phyloP scores from a whole-genome alignment of 2,888 invertebrate genomes.

The Myathropa florea region DNA sequence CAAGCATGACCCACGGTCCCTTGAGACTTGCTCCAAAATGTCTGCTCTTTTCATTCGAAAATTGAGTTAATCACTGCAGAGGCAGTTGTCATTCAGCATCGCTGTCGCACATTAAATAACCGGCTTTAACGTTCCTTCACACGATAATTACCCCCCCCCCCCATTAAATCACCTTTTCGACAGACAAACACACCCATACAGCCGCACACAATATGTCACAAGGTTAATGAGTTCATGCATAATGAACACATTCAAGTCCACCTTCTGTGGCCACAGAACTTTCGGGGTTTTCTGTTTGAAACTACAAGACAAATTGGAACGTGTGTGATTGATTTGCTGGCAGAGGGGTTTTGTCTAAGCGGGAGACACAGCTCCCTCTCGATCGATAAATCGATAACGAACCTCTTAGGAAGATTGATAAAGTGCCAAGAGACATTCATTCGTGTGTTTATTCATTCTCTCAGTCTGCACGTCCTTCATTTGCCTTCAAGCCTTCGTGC shows the following conservation, averaged over 20 bases:
- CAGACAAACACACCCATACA: background rate
- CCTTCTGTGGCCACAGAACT: background rate
- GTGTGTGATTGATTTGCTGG: background rate
- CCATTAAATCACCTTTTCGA: background rate
- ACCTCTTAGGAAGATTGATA: constrained; percentile 53
- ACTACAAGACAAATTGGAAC: background rate
- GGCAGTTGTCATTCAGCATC: background rate
- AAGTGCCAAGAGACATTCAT: constrained; percentile 30
- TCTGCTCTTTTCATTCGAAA: background rate
- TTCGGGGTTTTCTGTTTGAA: background rate
- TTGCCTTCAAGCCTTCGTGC: background rate
- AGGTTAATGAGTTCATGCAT: constrained; percentile 43
- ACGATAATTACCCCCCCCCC: background rate
- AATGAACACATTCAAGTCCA: background rate
- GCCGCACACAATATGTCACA: constrained; percentile 7
- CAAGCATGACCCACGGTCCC: background rate
- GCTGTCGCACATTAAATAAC: constrained; percentile 10
- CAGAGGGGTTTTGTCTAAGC: too few species aligned
- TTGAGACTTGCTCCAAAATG: background rate
- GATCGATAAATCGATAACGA: constrained; percentile 53
- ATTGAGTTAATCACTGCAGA: background rate
- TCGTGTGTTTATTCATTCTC: constrained; percentile 21
- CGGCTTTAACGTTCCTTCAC: constrained; percentile 5
- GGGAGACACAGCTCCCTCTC: background rate
- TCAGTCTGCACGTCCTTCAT: background rate